Conservation (phyloP, 2,113 vertebrate species). For the Dermatemys mawii region DNA sequence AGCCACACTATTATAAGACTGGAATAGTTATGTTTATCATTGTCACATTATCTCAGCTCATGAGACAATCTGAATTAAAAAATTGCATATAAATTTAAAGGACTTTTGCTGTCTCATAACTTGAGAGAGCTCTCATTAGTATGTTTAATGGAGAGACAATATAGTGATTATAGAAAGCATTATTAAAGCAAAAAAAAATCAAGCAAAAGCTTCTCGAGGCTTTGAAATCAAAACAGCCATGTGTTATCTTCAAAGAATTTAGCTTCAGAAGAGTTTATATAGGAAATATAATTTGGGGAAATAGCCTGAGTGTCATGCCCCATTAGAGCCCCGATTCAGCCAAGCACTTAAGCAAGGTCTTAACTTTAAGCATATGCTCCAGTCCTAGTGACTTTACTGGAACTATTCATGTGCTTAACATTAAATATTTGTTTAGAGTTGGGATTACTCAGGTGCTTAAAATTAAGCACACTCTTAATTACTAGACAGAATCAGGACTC, state of each 20-base stretch:
- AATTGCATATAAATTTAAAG: neutral
- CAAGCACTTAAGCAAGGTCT: neutral
- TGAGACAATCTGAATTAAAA: neutral
- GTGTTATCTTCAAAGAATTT: neutral
- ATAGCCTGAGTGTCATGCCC: neutral
- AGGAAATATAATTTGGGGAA: neutral
- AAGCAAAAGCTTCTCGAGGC: neutral
- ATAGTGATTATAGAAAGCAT: neutral
- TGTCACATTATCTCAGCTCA: neutral
- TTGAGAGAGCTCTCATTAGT: neutral
- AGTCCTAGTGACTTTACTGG: neutral
- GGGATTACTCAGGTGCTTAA: neutral
- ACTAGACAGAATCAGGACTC: neutral
- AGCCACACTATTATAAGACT: neutral
- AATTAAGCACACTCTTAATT: neutral
- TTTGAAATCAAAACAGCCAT: neutral
- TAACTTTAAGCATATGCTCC: neutral
- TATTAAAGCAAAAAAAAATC: neutral
- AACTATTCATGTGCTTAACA: neutral
- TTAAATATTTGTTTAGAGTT: neutral
- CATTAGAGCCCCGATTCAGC: neutral
- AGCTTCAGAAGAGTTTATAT: neutral
- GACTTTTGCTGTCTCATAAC: neutral
- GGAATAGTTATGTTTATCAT: neutral
- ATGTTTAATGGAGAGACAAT: neutral